These are phyloP conservation scores for Sternotherus odoratus DNA, from an alignment of 2,797 vertebrate genomes.

Conservation along the genomic window DNA sequence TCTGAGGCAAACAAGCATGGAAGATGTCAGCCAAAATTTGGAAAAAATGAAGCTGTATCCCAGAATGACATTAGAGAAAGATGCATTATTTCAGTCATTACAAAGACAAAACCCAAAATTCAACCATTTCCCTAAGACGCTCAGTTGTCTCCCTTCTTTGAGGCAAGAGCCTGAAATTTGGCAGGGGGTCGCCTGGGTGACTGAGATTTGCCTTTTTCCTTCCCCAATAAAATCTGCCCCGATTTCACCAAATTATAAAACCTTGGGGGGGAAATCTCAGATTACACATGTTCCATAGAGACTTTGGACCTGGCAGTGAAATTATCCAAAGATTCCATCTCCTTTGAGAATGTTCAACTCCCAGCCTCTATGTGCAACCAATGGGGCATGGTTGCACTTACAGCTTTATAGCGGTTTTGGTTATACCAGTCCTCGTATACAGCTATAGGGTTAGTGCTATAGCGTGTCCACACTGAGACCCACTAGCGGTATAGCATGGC, in stretches of 20 bases:
- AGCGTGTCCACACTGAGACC: too few relatives aligned
- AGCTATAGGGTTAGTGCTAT: too few relatives aligned
- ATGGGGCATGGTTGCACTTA: too few relatives aligned
- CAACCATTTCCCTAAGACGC: not conserved
- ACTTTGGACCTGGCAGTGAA: not conserved
- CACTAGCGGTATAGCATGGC: too few relatives aligned
- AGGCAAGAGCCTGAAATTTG: not conserved
- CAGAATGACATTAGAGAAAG: not conserved
- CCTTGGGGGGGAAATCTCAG: not conserved
- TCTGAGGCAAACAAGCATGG: not conserved
- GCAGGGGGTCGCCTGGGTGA: not conserved
- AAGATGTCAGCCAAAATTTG: not conserved
- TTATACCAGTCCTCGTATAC: too few relatives aligned
- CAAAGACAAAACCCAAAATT: not conserved
- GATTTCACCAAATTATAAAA: not conserved
- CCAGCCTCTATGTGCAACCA: not conserved
- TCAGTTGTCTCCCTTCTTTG: not conserved
- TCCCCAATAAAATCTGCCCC: not conserved
- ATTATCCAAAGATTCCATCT: not conserved
- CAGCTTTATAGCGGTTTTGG: too few relatives aligned
- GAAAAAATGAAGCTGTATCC: not conserved
- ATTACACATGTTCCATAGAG: not conserved
- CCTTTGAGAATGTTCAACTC: not conserved
- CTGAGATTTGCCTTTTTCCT: not conserved
- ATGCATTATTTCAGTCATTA: fast-evolving